These are phyloP conservation scores for Seira ritae DNA, from an alignment of 2,888 invertebrate genomes.

Conservation along the genomic window DNA sequence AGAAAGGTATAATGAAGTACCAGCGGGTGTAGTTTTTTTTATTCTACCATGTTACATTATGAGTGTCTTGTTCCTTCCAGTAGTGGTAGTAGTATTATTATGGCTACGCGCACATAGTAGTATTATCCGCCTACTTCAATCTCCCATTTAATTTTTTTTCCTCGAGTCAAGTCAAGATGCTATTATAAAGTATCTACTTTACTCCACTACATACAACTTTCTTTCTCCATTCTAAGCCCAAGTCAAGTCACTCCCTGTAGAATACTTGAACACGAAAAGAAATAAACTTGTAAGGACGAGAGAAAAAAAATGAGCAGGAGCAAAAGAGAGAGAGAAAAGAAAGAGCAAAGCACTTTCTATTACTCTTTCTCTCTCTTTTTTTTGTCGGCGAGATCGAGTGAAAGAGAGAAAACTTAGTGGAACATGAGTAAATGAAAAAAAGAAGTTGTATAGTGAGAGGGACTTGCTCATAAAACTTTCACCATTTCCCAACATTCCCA, in stretches of 20 bases:
- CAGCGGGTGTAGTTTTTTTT: conserved; percentile 45
- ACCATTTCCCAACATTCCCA: conserved; percentile 65
- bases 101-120: conserved; percentile 9
- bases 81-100: too few relatives aligned
- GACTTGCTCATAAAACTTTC: conserved; percentile 64
- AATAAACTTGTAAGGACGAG: conserved; percentile 48
- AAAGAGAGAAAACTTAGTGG: conserved; percentile 15
- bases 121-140: conserved; percentile 35
- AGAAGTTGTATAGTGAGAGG: conserved; percentile 36
- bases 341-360: conserved; percentile 29
- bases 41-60: conserved; percentile 27
- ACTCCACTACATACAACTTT: conserved; percentile 29
- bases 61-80: neutral
- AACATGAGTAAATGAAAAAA: conserved; percentile 40
- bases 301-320: conserved; percentile 12
- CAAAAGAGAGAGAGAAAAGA: conserved; percentile 23
- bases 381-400: too few relatives aligned
- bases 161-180: conserved; percentile 1
- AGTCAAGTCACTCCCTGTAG: conserved; percentile 52
- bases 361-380: neutral
- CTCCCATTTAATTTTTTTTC: conserved; percentile 46
- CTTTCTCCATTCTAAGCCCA: too few relatives aligned
- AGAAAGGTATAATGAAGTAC: conserved; percentile 41
- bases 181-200: neutral
- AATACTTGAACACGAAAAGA: conserved; percentile 39